Base-by-base conservation (phyloP, 2,113 vertebrate genomes). In the Beaufortia kweichowensis region DNA sequence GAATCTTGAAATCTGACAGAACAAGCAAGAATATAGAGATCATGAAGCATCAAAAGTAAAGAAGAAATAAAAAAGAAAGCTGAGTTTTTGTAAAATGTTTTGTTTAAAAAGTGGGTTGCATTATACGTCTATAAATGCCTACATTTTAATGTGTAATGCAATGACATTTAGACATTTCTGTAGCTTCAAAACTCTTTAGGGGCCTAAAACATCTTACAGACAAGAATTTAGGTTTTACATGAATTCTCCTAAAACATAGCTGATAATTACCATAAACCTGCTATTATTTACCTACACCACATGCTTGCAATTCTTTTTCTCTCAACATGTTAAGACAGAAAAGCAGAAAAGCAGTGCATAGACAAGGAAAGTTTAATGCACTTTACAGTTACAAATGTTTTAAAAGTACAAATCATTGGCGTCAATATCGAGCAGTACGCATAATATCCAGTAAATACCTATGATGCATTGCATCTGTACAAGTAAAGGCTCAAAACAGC, bases 281-380 rank as follows among this genome's bases (percentile, higher is more conserved):
- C 67, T n/a, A 35, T 72, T 84, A 59, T 50, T 60, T 28, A 35
- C 31, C 28, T 65, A 53, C 23, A 72, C 74, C 67, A 59, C 62
- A 73, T 72, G n/a, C 53, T 43, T 24, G 17, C 48, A 26, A 10
- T 17, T 41, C 23, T 24, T 7, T 35, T n/a, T 46, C 15, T 31
- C 26, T 29, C n/a, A 28, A 15, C n/a, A 65, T 11, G 15, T 33
- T 39, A n/a, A 66, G 60, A 69, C 67, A 66, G n/a, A 14, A 53
- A 81, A 48, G 81, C 66, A 83, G 65, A 86, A 74, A 39, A 57
- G 62, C 83, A 79, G 78, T 89, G 88, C 89, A 91, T 91, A 93
- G 90, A 92, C 89, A 87, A 77, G 78, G 55, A 86, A 70, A 60
- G 82, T 91, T 92, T 91, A 92, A 91, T 92, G 84, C 84, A 85